phyloP scores from a whole-genome alignment of 2,797 vertebrate species.

The Chrysocyon brachyurus region DNA sequence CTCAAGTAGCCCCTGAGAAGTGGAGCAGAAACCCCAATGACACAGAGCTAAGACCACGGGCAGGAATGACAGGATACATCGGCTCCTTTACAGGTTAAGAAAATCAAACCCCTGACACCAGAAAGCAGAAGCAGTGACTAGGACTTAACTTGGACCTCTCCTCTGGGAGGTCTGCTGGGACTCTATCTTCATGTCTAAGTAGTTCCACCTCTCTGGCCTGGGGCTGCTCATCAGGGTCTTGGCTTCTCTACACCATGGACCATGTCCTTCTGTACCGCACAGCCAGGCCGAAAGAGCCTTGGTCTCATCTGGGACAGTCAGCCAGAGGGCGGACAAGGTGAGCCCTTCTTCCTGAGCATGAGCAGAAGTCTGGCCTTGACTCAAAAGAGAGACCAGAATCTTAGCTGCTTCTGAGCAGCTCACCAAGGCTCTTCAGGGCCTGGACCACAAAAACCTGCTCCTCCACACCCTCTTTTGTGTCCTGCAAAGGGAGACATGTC shows the following conservation, averaged over 20 bases:
- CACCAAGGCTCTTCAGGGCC: neutral
- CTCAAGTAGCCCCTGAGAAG: neutral
- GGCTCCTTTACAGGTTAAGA: neutral
- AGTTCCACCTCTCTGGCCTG: neutral
- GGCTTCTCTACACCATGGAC: neutral
- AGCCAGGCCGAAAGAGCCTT: neutral
- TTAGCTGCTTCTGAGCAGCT: neutral
- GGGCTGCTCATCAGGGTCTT: neutral
- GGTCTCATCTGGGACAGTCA: neutral
- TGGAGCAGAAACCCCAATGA: constrained; percentile 7
- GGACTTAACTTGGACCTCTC: neutral
- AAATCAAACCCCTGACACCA: neutral
- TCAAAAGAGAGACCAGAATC: neutral
- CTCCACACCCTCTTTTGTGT: neutral
- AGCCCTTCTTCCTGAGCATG: neutral
- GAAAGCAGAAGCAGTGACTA: neutral
- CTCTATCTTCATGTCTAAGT: neutral
- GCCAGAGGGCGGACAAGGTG: neutral
- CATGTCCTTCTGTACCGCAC: neutral
- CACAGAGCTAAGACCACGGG: neutral
- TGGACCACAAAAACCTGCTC: neutral
- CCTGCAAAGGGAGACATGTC: neutral
- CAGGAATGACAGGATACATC: neutral
- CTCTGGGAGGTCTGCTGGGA: neutral
- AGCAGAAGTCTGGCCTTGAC: constrained; percentile 10